Conservation (phyloP, 64 coral and sea anemone species). For the Astreopora myriophthalma region DNA sequence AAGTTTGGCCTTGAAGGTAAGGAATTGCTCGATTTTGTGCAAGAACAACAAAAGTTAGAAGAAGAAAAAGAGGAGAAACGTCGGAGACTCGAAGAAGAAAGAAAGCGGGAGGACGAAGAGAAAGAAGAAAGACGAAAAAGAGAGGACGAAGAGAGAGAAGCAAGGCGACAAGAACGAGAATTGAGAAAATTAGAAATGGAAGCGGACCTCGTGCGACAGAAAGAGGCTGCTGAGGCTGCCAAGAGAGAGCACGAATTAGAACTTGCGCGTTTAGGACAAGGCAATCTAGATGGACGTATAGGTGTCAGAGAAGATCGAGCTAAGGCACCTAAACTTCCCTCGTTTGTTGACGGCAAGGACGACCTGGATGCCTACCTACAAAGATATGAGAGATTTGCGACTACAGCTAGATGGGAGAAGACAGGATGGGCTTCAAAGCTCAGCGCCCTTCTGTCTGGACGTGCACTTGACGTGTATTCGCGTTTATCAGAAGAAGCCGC, state of each 20-base stretch:
- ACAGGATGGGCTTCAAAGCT: slow-evolving; percentile 16
- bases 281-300: no score
- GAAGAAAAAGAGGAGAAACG: not conserved
- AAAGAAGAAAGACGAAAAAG: no score
- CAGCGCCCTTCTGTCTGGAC: slow-evolving; percentile 57
- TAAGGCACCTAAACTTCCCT: no score
- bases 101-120: no score
- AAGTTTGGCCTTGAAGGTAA: no score
- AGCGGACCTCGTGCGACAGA: no score
- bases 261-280: no score
- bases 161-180: not conserved
- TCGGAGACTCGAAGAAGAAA: no score
- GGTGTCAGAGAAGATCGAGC: not conserved
- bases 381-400: not conserved
- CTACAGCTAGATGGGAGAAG: not conserved
- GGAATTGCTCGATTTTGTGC: not conserved
- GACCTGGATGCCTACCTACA: not conserved
- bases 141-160: not conserved
- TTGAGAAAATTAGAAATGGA: no score
- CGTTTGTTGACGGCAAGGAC: no score
- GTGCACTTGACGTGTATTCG: slow-evolving; percentile 52
- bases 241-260: no score
- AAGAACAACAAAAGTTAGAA: not conserved
- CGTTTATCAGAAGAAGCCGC: slow-evolving; percentile 45
- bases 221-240: no score